Evolutionary conservation across 2,797 vertebrate genomes (phyloP).

Genomic region (Neostethus bicornis): DNA sequence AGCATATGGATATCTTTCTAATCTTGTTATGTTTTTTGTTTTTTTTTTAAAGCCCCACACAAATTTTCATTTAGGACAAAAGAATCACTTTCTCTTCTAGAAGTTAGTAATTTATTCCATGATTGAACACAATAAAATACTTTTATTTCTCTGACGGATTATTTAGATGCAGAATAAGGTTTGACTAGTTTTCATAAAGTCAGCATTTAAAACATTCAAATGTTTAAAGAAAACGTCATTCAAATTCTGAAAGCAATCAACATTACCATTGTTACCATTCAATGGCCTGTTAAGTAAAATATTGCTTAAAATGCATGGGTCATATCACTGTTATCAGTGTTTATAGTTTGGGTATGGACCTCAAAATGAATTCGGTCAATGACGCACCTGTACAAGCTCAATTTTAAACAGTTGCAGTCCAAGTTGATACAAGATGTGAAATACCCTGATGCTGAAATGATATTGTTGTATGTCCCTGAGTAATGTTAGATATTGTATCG

Average conservation of each 20-base stretch:
- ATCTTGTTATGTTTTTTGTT: neutral
- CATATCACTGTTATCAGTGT: neutral
- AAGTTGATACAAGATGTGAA: conserved; percentile 4
- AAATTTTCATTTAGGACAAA: neutral
- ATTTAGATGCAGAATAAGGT: conserved; percentile 8
- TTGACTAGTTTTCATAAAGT: conserved; percentile 8
- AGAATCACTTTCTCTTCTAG: conserved; percentile 2
- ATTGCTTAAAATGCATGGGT: conserved; percentile 3
- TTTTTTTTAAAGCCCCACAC: neutral
- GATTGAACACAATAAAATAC: conserved; percentile 12
- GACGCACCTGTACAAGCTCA: neutral
- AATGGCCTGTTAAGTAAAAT: no score
- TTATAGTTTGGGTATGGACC: neutral
- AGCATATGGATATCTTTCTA: neutral
- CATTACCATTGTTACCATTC: no score
- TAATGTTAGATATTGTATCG: conserved; percentile 15
- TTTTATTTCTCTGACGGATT: conserved; percentile 21
- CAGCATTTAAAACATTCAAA: conserved; percentile 10
- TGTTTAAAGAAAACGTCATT: conserved; percentile 9
- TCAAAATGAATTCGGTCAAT: conserved; percentile 4
- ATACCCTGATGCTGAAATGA: neutral
- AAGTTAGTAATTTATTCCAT: conserved; percentile 44
- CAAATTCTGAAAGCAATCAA: no score
- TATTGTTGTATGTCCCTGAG: conserved; percentile 33
- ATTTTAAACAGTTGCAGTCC: conserved; percentile 3